Conservation (phyloP, 1,140 invertebrate species). For the Probaryconus sp. region DNA sequence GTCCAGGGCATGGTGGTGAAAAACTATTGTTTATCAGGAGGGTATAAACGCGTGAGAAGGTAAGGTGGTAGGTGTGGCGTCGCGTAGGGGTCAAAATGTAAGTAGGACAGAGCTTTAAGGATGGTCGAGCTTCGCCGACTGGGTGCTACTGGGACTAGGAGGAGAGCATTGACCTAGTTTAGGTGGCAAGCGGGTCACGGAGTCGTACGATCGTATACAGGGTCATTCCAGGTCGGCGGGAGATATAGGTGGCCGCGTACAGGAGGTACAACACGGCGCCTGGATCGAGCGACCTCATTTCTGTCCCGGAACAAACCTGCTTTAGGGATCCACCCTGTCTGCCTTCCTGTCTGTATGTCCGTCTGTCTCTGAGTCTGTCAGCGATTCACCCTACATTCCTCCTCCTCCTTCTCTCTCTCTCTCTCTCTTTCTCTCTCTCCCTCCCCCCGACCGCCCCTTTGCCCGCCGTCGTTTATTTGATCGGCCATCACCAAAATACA, state of each 20-base stretch:
- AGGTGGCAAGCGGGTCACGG: slow-evolving; percentile 70
- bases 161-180: slow-evolving; percentile 72
- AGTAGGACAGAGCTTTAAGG: slow-evolving; percentile 52
- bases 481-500: too few relatives aligned
- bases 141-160: slow-evolving; percentile 49
- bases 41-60: slow-evolving; percentile 6
- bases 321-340: slow-evolving; percentile 53
- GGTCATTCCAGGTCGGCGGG: slow-evolving; percentile 62
- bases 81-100: slow-evolving; percentile 29
- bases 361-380: slow-evolving; percentile 43
- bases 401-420: too few relatives aligned
- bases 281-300: slow-evolving; percentile 77
- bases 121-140: slow-evolving; percentile 38
- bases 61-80: slow-evolving; percentile 36
- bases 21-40: background rate
- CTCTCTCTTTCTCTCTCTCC: too few relatives aligned
- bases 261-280: slow-evolving; percentile 61
- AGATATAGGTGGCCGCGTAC: slow-evolving; percentile 52
- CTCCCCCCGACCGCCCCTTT: background rate
- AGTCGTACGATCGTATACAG: slow-evolving; percentile 61
- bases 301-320: slow-evolving; percentile 67
- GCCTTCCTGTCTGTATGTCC: slow-evolving; percentile 57
- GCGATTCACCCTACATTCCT: slow-evolving; percentile 49
- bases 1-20: background rate
- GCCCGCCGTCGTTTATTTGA: background rate